Base-by-base conservation (phyloP, 2,113 vertebrate genomes). In the Mustela nigripes region DNA sequence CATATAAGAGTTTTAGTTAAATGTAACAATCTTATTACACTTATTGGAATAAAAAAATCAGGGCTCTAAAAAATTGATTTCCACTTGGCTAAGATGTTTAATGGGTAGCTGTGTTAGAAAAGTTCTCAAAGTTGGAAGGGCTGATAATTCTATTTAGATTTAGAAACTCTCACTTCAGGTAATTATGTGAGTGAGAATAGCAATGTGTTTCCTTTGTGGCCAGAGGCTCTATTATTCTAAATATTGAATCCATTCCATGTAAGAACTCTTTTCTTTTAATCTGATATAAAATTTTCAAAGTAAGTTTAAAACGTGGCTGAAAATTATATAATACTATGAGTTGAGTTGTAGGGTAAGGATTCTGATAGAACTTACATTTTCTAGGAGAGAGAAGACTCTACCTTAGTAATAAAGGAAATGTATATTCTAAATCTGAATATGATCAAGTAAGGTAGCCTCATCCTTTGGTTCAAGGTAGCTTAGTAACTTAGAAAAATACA, bases 301-400 rank as follows among this genome's bases (percentile, higher is more conserved):
- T 83, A 71, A 89, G 21, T 79, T 79, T 92, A 48, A 85, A 84
- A 65, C 2, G 36, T 76, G 24, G 0, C 31, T 88, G 18, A 85
- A 60, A 71, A 85, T 65, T 89, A 71, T 48, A 60, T 73, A 87
- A 26, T 60, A 33, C 4, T 45, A 33, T 81, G 36, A 89, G 7
- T 45, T 93, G 58, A 56, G 18, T 24, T 69, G 16, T 48, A 45
- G n/a, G 56, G 48, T 95, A 33, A 96, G 8, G 18, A 60, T 82
- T 97, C 36, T 62, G 31, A 81, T 26, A 97, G 33, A 84, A 78
- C 7, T 74, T 95, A 80, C 22, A 89, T 96, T 89, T 96, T 79
- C 65, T 26, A 69, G 5, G 31, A 83, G 39, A 76, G 10, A 82
- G 62, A 96, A 94, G 45, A 74, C 3, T 36, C 18, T 86, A 65